Percentiles rank a stretch among this genome's conserved stretches.
Conservation (phyloP, 2,888 invertebrate species). For the Chironomus tentans region DNA sequence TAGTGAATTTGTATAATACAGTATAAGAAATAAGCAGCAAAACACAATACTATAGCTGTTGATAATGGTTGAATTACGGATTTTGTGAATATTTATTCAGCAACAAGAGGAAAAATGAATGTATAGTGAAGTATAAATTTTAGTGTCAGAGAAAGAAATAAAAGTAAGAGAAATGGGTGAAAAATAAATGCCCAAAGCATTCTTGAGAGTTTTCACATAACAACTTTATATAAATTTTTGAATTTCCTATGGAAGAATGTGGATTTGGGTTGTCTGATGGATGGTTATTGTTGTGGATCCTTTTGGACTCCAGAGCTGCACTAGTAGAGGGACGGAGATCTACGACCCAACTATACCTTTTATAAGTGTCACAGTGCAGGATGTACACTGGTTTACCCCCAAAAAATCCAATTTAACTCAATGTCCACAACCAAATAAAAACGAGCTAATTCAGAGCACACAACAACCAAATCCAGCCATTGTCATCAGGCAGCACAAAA, state of each 20-base stretch:
- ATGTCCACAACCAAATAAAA: too few species aligned
- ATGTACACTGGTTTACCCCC: too few species aligned
- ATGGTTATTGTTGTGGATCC: not conserved
- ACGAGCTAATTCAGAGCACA: not conserved
- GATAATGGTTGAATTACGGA: slow-evolving; percentile 25
- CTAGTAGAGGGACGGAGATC: too few species aligned
- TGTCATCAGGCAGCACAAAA: not conserved
- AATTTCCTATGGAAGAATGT: not conserved
- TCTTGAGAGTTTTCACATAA: slow-evolving; percentile 3
- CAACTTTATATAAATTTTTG: slow-evolving; percentile 22
- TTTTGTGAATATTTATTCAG: slow-evolving; percentile 19
- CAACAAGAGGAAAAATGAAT: not conserved
- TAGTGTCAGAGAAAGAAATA: not conserved
- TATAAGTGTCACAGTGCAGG: too few species aligned
- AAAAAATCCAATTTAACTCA: too few species aligned
- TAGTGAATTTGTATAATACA: not conserved
- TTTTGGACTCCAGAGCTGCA: too few species aligned
- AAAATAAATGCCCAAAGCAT: slow-evolving; percentile 25
- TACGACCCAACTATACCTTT: too few species aligned
- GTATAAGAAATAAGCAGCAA: not conserved
- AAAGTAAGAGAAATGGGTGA: slow-evolving; percentile 3
- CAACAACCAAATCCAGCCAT: not conserved
- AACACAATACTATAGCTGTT: not conserved
- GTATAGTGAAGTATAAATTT: too few species aligned
- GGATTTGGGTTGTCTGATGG: too few species aligned